Evolutionary conservation across 2,888 invertebrate species (phyloP).

Genomic region (Gastracanthus pulcherrimus): DNA sequence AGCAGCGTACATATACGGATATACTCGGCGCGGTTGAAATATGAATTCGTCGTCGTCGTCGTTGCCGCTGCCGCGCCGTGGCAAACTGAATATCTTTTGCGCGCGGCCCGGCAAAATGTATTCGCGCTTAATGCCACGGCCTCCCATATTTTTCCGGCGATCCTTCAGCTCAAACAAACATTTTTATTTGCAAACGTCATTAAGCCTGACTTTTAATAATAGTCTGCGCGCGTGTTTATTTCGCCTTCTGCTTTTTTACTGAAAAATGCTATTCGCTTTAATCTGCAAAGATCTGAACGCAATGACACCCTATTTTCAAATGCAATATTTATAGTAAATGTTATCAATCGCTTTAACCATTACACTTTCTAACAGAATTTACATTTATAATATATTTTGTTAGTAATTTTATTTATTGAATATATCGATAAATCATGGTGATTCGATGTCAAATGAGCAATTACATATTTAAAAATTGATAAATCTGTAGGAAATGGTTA

Average conservation of each 20-base stretch:
- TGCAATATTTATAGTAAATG: too few species aligned
- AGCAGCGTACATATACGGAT: neutral
- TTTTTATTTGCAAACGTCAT: slow-evolving; percentile 29
- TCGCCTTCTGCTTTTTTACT: neutral
- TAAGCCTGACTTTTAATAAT: slow-evolving; percentile 7
- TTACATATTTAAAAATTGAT: too few species aligned
- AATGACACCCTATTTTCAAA: too few species aligned
- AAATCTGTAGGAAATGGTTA: too few species aligned
- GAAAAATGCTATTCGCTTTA: too few species aligned
- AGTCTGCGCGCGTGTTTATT: too few species aligned
- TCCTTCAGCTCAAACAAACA: slow-evolving; percentile 31
- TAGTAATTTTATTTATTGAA: neutral
- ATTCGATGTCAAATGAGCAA: too few species aligned
- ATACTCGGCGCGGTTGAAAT: slow-evolving; percentile 11
- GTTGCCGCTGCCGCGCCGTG: neutral
- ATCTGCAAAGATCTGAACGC: too few species aligned
- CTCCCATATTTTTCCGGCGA: slow-evolving; percentile 18
- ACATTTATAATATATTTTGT: too few species aligned
- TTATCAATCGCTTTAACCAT: too few species aligned
- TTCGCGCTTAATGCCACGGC: slow-evolving; percentile 33
- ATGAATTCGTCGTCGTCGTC: slow-evolving; percentile 31
- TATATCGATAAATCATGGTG: too few species aligned
- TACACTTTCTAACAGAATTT: too few species aligned
- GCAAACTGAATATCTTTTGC: slow-evolving; percentile 35
- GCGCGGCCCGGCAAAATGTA: slow-evolving; percentile 21